These are phyloP conservation scores for Silurus asotus DNA, from an alignment of 2,113 vertebrate species.

Conservation along the genomic window DNA sequence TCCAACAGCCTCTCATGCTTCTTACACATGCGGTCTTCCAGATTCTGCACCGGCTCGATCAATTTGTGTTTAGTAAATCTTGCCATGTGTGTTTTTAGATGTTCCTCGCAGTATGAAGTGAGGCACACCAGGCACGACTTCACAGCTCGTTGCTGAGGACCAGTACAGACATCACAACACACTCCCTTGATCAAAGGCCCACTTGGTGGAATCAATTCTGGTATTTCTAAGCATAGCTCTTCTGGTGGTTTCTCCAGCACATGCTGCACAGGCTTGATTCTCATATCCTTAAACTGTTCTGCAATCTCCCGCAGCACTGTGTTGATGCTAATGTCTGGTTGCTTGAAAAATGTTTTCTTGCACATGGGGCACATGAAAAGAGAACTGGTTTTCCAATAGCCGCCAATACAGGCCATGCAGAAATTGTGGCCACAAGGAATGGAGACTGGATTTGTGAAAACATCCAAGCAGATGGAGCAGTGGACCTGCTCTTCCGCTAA, in stretches of 20 bases:
- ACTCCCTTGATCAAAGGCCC: conserved; percentile 63
- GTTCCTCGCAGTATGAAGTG: conserved; percentile 80
- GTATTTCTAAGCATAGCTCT: conserved; percentile 53
- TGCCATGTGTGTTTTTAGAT: conserved; percentile 68
- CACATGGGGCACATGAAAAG: conserved; percentile 77
- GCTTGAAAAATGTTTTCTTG: conserved; percentile 75
- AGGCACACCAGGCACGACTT: conserved; percentile 78
- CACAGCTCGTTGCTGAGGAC: conserved; percentile 63
- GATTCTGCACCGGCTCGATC: conserved; percentile 72
- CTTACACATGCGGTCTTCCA: conserved; percentile 75
- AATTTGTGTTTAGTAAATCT: conserved; percentile 78
- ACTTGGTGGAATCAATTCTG: conserved; percentile 42
- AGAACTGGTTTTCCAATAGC: conserved; percentile 74
- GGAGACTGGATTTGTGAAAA: conserved; percentile 78
- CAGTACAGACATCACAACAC: conserved; percentile 76
- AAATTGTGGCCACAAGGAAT: conserved; percentile 81
- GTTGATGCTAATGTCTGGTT: conserved; percentile 75
- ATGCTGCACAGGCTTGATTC: conserved; percentile 49
- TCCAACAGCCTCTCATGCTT: conserved; percentile 76
- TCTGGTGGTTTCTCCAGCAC: conserved; percentile 21
- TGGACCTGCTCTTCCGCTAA: conserved; percentile 78
- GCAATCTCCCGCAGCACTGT: conserved; percentile 75
- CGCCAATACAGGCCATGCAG: conserved; percentile 75
- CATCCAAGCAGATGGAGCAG: conserved; percentile 80
- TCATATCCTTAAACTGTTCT: conserved; percentile 74